A percentile compares a stretch with the other conserved stretches of the same genome.
Evolutionary conservation across 2,797 vertebrate genomes (phyloP).

Genomic region (Tenualosa ilisha): DNA sequence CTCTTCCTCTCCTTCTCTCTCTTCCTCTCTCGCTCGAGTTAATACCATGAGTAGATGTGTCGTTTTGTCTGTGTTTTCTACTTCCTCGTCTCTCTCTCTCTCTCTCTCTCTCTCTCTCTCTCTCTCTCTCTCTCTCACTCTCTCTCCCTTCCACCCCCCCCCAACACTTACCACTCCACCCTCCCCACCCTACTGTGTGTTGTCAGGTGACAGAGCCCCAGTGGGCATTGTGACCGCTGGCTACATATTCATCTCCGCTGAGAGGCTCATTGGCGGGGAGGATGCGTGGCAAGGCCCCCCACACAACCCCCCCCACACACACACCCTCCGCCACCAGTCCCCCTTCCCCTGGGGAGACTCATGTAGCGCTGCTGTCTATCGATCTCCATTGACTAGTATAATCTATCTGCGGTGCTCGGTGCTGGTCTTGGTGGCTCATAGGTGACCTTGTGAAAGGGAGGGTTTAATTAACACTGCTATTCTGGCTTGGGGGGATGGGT

Average conservation of each 20-base stretch:
- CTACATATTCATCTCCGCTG: constrained; percentile 53
- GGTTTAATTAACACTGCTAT: constrained; percentile 7
- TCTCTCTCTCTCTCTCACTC: neutral
- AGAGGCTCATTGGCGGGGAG: constrained; percentile 39
- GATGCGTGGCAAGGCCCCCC: constrained; percentile 27
- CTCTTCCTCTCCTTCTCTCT: neutral
- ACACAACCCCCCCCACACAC: neutral
- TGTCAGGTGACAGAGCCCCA: constrained; percentile 40
- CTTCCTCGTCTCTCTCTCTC: neutral
- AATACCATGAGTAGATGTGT: constrained; percentile 14
- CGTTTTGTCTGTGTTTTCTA: neutral
- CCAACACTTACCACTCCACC: constrained; percentile 20
- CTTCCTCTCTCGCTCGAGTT: neutral
- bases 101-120: too few relatives aligned
- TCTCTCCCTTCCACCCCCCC: neutral
- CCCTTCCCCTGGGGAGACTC: constrained; percentile 27
- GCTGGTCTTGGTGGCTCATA: constrained; percentile 24
- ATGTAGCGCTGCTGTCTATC: constrained; percentile 43
- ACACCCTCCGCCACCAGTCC: neutral
- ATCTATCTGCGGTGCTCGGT: constrained; percentile 24
- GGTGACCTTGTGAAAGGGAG: constrained; percentile 8
- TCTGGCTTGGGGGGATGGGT: neutral
- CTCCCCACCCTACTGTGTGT: neutral
- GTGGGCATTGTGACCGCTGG: constrained; percentile 48
- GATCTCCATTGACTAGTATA: constrained; percentile 44